phyloP scores from a whole-genome alignment of 2,113 vertebrate species.

The Lepus timidus region DNA sequence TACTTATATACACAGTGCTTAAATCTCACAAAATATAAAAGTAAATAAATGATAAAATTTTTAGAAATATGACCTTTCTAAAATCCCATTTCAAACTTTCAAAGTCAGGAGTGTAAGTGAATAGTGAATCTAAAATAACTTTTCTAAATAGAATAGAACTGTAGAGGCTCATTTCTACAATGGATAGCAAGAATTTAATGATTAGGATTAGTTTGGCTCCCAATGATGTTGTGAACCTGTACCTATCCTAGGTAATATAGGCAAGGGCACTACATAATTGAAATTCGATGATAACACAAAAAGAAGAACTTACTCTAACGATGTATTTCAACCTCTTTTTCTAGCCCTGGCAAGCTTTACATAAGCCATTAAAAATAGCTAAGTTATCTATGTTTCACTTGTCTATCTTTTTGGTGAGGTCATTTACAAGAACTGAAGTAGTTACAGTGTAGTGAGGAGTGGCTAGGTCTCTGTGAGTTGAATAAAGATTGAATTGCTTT shows the following conservation, averaged over 20 bases:
- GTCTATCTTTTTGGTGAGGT: neutral
- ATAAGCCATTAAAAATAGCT: neutral
- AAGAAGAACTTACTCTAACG: neutral
- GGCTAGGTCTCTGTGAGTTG: neutral
- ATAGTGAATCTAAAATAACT: neutral
- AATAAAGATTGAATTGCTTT: neutral
- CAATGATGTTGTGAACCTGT: constrained; percentile 4
- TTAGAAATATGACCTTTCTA: constrained; percentile 52
- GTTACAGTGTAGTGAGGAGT: neutral
- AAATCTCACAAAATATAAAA: constrained; percentile 50
- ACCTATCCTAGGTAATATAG: constrained; percentile 34
- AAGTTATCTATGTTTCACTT: neutral
- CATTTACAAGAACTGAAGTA: neutral
- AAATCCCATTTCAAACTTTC: constrained; percentile 51
- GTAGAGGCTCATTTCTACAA: neutral
- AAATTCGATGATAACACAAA: constrained; percentile 17
- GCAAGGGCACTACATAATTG: neutral
- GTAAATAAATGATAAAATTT: constrained; percentile 49
- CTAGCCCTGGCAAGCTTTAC: neutral
- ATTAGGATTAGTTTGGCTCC: constrained; percentile 29
- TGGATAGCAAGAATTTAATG: constrained; percentile 44
- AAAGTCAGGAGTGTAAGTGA: constrained; percentile 1
- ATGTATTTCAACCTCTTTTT: neutral
- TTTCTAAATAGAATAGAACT: constrained; percentile 58
- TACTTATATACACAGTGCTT: neutral